A percentile compares a stretch with the other conserved stretches of the same genome.
phyloP scores from a whole-genome alignment of 1,140 invertebrate species.

The Leptinotarsa lineolata region DNA sequence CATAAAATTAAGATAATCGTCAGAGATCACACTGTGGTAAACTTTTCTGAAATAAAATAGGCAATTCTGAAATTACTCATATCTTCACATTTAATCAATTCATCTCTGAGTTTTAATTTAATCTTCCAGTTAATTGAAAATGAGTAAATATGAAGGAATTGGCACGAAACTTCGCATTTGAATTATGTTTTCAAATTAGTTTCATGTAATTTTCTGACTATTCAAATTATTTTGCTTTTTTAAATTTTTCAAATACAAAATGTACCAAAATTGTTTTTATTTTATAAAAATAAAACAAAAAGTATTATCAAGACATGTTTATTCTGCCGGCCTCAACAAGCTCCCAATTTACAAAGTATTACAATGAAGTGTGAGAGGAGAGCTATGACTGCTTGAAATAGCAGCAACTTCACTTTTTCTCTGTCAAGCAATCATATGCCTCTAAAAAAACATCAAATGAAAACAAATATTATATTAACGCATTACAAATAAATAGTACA shows the following conservation, averaged over 20 bases:
- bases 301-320: slow-evolving; percentile 69
- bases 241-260: not conserved
- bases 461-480: slow-evolving; percentile 30
- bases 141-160: not conserved
- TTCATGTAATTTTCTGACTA: too few relatives aligned
- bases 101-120: too few relatives aligned
- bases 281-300: slow-evolving; percentile 39
- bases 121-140: too few relatives aligned
- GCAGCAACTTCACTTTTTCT: not conserved
- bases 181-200: not conserved
- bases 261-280: not conserved
- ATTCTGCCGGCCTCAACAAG: slow-evolving; percentile 71
- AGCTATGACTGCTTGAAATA: not conserved
- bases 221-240: not conserved
- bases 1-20: too few relatives aligned
- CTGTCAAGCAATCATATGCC: not conserved
- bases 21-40: too few relatives aligned
- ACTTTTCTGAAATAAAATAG: too few relatives aligned
- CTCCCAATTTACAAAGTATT: slow-evolving; percentile 58
- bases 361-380: slow-evolving; percentile 18
- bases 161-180: not conserved
- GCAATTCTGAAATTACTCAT: too few relatives aligned
- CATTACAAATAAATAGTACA: slow-evolving; percentile 17
- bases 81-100: too few relatives aligned
- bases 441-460: slow-evolving; percentile 14